Base-by-base conservation (phyloP, 2,888 invertebrate genomes). In the Ormyrus rosae region DNA sequence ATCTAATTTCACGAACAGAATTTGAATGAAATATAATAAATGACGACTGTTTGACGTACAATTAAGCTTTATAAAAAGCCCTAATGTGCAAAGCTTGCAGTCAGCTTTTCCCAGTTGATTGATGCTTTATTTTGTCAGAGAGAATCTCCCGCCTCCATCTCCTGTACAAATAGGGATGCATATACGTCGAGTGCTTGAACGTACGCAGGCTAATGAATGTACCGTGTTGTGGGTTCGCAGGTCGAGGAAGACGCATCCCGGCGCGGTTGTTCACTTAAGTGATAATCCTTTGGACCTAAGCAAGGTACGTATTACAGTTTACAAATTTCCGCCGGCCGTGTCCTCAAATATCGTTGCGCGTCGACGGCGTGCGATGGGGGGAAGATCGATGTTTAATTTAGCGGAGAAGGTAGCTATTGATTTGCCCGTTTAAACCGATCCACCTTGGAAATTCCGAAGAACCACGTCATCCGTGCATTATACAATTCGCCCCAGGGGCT, bases 271-370 rank as follows among this genome's bases (percentile, higher is more conserved):
- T 87, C 98, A 98, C 92, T 94, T 99, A 89, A 96, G 97, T 92
- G 98, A 99, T 92, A 98, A 98, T 92, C 99, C 99, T 83, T 92
- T 96, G 89, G 99, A 99, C 92, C 94, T 97, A 86, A 98, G 96
- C 93, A 98, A 98, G 95, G 98, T 98, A 92, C 72, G 81, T 83
- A 58, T 63, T 63, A 69, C 74, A 69, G 53, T 19, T 77, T 61
- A 67, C 46, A 56, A 75, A 45, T n/a, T 34, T 34, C 34, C 34
- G 4, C 34, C 34, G 2, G 3, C 34, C 34, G 34, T 34, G 34
- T 34, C 34, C 34, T 34, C 34, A 34, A 34, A 19, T 19, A 19
- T 19, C 19, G 19, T 19, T 19, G 19, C 19, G 19, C 19, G 19
- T 19, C 19, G 19, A 19, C 2, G 19, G 19, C 19, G 19, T 1